These are phyloP conservation scores for Artibeus jamaicensis DNA, from an alignment of 2,797 vertebrate species.

Conservation along the genomic window DNA sequence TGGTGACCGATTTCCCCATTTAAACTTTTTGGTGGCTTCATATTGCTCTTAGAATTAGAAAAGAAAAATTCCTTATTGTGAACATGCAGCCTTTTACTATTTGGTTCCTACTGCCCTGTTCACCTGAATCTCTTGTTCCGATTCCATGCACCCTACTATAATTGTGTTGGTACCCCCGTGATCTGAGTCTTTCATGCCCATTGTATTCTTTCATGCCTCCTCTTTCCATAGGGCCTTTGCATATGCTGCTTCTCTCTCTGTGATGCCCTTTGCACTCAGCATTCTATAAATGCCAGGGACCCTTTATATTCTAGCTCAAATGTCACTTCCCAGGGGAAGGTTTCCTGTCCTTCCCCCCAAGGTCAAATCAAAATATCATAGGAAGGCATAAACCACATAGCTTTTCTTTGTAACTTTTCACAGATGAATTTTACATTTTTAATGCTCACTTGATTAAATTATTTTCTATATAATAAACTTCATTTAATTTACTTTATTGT, in stretches of 20 bases:
- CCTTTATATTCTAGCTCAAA: background rate
- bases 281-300: background rate
- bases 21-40: background rate
- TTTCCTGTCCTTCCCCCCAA: background rate
- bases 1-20: background rate
- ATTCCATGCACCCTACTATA: background rate
- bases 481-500: background rate
- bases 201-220: no score
- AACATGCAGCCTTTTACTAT: background rate
- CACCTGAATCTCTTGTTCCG: background rate
- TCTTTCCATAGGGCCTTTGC: background rate
- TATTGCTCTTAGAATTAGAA: background rate
- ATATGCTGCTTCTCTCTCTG: background rate
- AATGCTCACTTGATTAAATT: background rate
- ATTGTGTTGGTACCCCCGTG: background rate
- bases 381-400: background rate
- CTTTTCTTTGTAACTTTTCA: background rate
- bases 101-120: background rate
- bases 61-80: background rate
- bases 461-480: background rate
- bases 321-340: background rate
- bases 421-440: background rate
- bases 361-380: constrained; percentile 4
- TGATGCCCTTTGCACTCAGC: background rate
- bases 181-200: background rate